Evolutionary conservation across 2,113 vertebrate genomes (phyloP), one percentile per base, ranked within the genome.

Genomic region (Saccopteryx leptura): DNA sequence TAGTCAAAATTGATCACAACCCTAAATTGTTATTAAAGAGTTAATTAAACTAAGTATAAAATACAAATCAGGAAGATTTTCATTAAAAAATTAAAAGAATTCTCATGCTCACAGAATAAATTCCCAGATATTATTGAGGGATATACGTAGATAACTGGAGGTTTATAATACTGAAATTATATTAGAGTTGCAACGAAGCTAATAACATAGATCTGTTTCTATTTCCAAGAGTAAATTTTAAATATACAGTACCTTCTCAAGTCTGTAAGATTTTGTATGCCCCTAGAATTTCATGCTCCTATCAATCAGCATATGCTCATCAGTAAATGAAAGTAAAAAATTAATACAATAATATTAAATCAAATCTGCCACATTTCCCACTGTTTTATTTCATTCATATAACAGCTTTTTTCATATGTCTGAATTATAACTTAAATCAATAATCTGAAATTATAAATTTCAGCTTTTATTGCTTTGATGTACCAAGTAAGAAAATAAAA

Each of bases 401-500:
- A 72, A 89, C 85, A 78, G 6, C 46, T 60, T 82, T 83, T 78
- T 93, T 75, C 15, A 93, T 1, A 84, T 15, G 18, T 68, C 28
- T 82, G 15, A 72, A 17, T 83, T 91, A 95, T 90, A 74, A 91
- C 74, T 91, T 82, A 91, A 97, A 72, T 26, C 31, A 91, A 87
- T 91, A 91, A 83, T 91, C 48, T 93, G 80, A 72, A 92, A 56
- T 90, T 60, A 83, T 68, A 93, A 78, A 89, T 76, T 75, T 76
- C 28, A 79, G 31, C 33, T 95, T 91, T 88, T 46, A 65, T 84
- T 88, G 48, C 39, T 91, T 75, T 93, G 13, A 90, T 94, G 15
- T 56, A 68, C 14, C 50, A 75, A 86, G 79, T 86, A n/a, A 96
- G 63, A 94, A 95, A 95, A 80, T 39, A 78, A 90, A 91, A 85